Evolutionary conservation across 2,888 invertebrate species (phyloP).

Genomic region (Coenonympha glycerion): DNA sequence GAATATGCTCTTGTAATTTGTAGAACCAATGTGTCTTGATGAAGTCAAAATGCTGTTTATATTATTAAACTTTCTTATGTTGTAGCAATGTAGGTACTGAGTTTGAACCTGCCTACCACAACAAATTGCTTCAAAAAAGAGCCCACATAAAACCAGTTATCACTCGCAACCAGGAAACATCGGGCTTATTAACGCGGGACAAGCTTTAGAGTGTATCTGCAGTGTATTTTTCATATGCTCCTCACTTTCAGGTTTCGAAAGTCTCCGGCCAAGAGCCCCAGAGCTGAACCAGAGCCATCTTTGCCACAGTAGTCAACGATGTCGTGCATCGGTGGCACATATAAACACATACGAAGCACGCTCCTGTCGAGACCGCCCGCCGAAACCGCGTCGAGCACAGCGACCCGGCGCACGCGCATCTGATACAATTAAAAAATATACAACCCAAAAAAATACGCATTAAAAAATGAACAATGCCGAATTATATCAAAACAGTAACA

Average conservation of each 20-base stretch:
- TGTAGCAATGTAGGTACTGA: no score
- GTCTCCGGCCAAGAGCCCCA: slow-evolving; percentile 2
- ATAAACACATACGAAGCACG: slow-evolving; percentile 59
- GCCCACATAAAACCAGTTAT: not conserved
- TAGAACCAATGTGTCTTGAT: no score
- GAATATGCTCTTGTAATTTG: no score
- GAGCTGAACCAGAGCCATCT: slow-evolving; percentile 19
- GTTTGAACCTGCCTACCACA: slow-evolving; percentile 4
- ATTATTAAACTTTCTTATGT: no score
- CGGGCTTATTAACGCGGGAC: not conserved
- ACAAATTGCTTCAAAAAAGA: slow-evolving; percentile 5
- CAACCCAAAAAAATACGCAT: slow-evolving; percentile 12
- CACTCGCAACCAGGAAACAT: slow-evolving; percentile 8
- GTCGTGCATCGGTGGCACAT: slow-evolving; percentile 44
- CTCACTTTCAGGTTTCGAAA: slow-evolving; percentile 18
- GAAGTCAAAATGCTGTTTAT: no score
- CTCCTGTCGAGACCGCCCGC: slow-evolving; percentile 49
- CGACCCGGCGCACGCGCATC: slow-evolving; percentile 50
- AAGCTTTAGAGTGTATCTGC: not conserved
- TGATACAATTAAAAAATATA: slow-evolving; percentile 26
- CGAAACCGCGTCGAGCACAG: slow-evolving; percentile 55
- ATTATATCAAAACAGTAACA: slow-evolving; percentile 80
- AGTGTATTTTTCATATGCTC: not conserved
- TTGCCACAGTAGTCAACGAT: slow-evolving; percentile 34
- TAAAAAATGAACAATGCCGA: slow-evolving; percentile 76